phyloP scores from a whole-genome alignment of 2,888 invertebrate species.

The Bibio marci region DNA sequence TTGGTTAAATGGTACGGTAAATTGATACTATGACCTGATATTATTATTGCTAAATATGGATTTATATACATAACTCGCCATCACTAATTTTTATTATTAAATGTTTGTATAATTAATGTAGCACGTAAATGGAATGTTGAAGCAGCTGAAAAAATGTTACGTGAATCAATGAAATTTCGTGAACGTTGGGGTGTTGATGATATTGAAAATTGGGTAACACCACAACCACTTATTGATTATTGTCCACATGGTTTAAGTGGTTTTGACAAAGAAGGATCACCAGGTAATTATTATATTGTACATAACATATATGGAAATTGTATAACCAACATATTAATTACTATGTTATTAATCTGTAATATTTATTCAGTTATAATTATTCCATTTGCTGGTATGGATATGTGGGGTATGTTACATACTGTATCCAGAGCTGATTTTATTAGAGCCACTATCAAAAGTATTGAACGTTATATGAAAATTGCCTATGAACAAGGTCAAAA shows the following conservation, averaged over 20 bases:
- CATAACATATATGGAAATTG: too few species aligned
- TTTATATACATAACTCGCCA: too few species aligned
- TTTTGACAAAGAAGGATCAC: slow-evolving; percentile 68
- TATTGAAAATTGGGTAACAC: slow-evolving; percentile 49
- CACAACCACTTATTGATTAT: slow-evolving; percentile 50
- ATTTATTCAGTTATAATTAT: slow-evolving; percentile 59
- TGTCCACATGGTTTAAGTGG: slow-evolving; percentile 67
- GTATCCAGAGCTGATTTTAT: slow-evolving; percentile 55
- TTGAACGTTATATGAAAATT: slow-evolving; percentile 46
- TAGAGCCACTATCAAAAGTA: slow-evolving; percentile 42
- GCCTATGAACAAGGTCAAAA: slow-evolving; percentile 41
- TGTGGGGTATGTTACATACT: slow-evolving; percentile 63
- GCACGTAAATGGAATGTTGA: slow-evolving; percentile 73
- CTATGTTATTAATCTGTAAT: slow-evolving; percentile 6
- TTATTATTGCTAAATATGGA: neutral
- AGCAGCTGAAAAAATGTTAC: slow-evolving; percentile 83
- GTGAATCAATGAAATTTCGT: slow-evolving; percentile 62
- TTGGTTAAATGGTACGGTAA: slow-evolving; percentile 57
- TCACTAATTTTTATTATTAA: neutral
- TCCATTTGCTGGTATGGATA: slow-evolving; percentile 65
- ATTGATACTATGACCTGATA: neutral
- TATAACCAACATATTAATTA: neutral
- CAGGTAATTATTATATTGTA: slow-evolving; percentile 30
- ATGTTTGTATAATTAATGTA: slow-evolving; percentile 29
- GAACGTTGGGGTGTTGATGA: slow-evolving; percentile 60